phyloP scores from a whole-genome alignment of 2,888 invertebrate species.

The Diachrysia chrysitis region DNA sequence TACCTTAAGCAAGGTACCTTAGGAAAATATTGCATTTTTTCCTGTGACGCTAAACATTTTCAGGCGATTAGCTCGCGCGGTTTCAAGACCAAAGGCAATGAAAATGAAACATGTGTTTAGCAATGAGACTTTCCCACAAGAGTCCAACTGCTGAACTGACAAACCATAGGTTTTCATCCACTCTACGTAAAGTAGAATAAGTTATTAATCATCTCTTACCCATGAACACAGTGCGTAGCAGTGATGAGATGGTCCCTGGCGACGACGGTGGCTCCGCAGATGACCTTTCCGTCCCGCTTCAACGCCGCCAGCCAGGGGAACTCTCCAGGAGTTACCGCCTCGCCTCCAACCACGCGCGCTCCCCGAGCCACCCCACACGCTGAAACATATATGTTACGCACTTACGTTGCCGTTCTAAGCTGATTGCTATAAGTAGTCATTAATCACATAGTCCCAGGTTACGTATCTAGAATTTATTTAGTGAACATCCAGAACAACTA shows the following conservation, averaged over 20 bases:
- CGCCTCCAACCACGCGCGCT: slow-evolving; percentile 92
- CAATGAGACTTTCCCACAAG: too few relatives aligned
- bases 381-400: slow-evolving; percentile 67
- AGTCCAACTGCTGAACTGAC: too few relatives aligned
- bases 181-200: too few relatives aligned
- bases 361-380: slow-evolving; percentile 88
- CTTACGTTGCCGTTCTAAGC: too few relatives aligned
- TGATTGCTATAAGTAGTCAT: not conserved
- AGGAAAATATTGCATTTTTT: slow-evolving; percentile 2
- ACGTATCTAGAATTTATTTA: too few relatives aligned
- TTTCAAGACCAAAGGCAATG: too few relatives aligned
- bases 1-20: slow-evolving; percentile 20
- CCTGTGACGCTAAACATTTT: not conserved
- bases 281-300: slow-evolving; percentile 90
- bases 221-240: slow-evolving; percentile 93
- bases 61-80: too few relatives aligned
- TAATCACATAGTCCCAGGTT: too few relatives aligned
- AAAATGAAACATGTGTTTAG: too few relatives aligned
- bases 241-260: slow-evolving; percentile 92
- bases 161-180: too few relatives aligned
- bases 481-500: too few relatives aligned
- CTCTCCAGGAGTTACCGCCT: slow-evolving; percentile 90
- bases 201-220: slow-evolving; percentile 84
- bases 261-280: slow-evolving; percentile 93
- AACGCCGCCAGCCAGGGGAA: slow-evolving; percentile 94